Percentiles rank a stretch among this genome's conserved stretches.
Evolutionary conservation across 2,888 invertebrate genomes (phyloP).

Genomic region (Trichacis sp.): DNA sequence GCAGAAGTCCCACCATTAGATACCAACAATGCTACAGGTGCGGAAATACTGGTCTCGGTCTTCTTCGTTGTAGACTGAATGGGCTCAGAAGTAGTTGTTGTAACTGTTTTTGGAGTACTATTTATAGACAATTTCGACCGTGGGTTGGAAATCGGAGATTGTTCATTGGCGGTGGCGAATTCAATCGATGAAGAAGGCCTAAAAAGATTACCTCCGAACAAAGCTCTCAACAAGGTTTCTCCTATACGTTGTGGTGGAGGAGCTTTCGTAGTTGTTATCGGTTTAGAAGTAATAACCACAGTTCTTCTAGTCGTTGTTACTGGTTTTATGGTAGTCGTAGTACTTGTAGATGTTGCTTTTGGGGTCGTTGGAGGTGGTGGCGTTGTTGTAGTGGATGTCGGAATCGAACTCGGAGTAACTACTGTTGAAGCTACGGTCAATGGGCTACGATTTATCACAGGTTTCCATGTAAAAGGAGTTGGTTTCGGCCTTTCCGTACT

Average conservation of each 20-base stretch:
- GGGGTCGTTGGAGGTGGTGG: slow-evolving; percentile 16
- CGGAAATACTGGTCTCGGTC: slow-evolving; percentile 12
- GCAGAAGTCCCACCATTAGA: slow-evolving; percentile 43
- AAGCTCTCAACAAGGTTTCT: slow-evolving; percentile 54
- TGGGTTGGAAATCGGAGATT: not conserved
- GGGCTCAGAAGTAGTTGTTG: slow-evolving; percentile 69
- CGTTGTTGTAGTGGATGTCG: slow-evolving; percentile 21
- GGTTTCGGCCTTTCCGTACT: slow-evolving; percentile 42
- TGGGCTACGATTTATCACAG: slow-evolving; percentile 24
- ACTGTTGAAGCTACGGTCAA: slow-evolving; percentile 17
- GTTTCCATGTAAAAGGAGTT: slow-evolving; percentile 39
- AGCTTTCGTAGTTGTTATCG: slow-evolving; percentile 48
- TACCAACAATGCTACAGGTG: slow-evolving; percentile 27
- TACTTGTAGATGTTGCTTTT: slow-evolving; percentile 28
- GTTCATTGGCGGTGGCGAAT: slow-evolving; percentile 3
- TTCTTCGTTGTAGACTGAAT: not conserved
- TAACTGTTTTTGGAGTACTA: slow-evolving; percentile 41
- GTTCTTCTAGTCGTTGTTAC: slow-evolving; percentile 31
- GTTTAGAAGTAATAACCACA: slow-evolving; percentile 39
- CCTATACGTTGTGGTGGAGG: slow-evolving; percentile 58
- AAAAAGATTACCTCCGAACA: slow-evolving; percentile 60
- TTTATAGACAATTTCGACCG: slow-evolving; percentile 33
- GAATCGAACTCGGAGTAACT: slow-evolving; percentile 17
- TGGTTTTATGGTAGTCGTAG: slow-evolving; percentile 33
- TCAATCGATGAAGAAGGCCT: slow-evolving; percentile 38